Conservation (phyloP, 2,113 vertebrate species). For the Alethe diademata region DNA sequence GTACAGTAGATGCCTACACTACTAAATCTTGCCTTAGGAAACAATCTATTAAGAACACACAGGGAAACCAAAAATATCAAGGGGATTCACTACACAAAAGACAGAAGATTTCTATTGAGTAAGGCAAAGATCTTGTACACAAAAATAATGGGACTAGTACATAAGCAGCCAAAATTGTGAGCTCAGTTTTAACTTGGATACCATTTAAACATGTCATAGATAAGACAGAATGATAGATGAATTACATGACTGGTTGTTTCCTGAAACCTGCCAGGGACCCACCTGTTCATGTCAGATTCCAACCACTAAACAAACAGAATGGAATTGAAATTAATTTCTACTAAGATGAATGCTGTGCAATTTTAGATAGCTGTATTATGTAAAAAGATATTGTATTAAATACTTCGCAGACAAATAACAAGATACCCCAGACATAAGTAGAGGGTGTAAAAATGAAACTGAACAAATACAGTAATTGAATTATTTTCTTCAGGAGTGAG, state of each 20-base stretch:
- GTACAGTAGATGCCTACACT: background rate
- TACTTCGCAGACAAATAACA: background rate
- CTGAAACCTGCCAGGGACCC: slow-evolving; percentile 14
- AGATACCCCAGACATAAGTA: background rate
- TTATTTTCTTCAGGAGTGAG: slow-evolving; percentile 21
- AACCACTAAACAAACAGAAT: background rate
- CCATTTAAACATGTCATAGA: background rate
- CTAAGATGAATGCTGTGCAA: background rate
- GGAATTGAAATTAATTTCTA: background rate
- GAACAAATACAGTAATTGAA: background rate
- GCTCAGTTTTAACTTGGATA: background rate
- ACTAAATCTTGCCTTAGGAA: background rate
- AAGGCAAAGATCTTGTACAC: background rate
- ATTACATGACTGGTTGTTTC: background rate
- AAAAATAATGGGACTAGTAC: background rate
- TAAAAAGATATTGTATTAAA: background rate
- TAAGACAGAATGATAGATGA: background rate
- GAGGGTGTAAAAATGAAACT: background rate
- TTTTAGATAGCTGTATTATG: background rate
- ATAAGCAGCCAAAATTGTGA: background rate
- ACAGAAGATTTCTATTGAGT: background rate
- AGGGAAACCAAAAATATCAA: background rate
- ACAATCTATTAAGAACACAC: background rate
- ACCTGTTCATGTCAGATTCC: background rate
- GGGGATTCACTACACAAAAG: background rate